Conservation (phyloP, 2,113 vertebrate species). For the Colaptes auratus region DNA sequence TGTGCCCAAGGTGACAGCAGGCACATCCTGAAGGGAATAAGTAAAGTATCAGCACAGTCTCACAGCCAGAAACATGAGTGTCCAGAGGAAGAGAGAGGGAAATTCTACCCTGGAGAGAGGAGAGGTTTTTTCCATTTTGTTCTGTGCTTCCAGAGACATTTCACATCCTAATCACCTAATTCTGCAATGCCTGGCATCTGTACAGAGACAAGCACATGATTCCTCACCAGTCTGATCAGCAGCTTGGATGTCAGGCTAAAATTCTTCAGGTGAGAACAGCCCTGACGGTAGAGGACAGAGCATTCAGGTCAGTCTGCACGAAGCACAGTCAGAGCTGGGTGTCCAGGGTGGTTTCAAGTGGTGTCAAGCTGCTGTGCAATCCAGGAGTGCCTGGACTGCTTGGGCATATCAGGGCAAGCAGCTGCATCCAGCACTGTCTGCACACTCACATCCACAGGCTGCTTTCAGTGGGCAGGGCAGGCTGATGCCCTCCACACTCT, state of each 20-base stretch:
- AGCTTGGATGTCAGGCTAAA: neutral
- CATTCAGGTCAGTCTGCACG: accelerated
- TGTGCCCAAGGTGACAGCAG: neutral
- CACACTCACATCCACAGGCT: neutral
- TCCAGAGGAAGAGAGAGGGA: neutral
- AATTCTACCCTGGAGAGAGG: neutral
- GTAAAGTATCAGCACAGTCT: neutral
- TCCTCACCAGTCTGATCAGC: slow-evolving; percentile 20
- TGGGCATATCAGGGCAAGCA: neutral
- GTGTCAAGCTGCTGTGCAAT: neutral
- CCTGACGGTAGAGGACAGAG: neutral
- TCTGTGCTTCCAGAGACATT: neutral
- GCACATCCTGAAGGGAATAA: neutral
- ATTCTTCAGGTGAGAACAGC: neutral
- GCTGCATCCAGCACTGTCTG: neutral
- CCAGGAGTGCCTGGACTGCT: neutral
- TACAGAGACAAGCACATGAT: neutral
- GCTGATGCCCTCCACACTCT: accelerated
- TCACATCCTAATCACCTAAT: neutral
- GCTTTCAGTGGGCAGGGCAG: accelerated
- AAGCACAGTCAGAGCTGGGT: neutral
- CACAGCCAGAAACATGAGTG: neutral
- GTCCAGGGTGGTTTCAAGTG: neutral
- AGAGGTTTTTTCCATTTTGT: neutral
- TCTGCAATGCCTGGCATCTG: neutral